phyloP scores from a whole-genome alignment of 1,140 invertebrate genomes.

The Philotrypesis tridentata region DNA sequence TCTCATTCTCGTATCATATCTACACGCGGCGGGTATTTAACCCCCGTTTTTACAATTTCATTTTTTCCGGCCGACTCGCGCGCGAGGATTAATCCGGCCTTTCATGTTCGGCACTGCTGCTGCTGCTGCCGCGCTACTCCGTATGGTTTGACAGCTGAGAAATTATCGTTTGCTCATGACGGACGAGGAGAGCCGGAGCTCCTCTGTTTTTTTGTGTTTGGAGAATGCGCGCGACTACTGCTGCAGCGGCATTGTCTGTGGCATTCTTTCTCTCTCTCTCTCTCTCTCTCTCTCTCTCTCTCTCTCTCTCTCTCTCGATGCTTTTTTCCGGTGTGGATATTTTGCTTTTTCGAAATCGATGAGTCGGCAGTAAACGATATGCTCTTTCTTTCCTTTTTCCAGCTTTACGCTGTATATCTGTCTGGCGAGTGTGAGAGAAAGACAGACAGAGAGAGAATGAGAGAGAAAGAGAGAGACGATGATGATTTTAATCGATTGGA shows the following conservation, averaged over 20 bases:
- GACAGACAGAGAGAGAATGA: no score
- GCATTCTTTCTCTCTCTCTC: no score
- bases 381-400: not conserved
- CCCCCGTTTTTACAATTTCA: slow-evolving; percentile 38
- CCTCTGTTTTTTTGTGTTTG: not conserved
- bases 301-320: no score
- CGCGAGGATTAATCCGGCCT: slow-evolving; percentile 41
- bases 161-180: slow-evolving; percentile 46
- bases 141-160: slow-evolving; percentile 45
- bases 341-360: slow-evolving; percentile 31
- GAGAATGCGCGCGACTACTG: not conserved
- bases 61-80: slow-evolving; percentile 19
- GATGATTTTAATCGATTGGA: not conserved
- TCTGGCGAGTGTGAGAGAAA: no score
- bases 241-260: not conserved
- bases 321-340: not conserved
- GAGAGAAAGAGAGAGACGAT: no score
- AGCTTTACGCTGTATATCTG: no score
- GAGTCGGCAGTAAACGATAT: slow-evolving; percentile 25
- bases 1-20: not conserved
- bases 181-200: slow-evolving; percentile 19
- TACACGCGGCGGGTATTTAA: not conserved
- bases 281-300: no score
- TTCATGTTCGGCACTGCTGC: slow-evolving; percentile 31
- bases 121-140: not conserved